phyloP scores from a whole-genome alignment of 2,113 vertebrate genomes.

The Myotis davidii region DNA sequence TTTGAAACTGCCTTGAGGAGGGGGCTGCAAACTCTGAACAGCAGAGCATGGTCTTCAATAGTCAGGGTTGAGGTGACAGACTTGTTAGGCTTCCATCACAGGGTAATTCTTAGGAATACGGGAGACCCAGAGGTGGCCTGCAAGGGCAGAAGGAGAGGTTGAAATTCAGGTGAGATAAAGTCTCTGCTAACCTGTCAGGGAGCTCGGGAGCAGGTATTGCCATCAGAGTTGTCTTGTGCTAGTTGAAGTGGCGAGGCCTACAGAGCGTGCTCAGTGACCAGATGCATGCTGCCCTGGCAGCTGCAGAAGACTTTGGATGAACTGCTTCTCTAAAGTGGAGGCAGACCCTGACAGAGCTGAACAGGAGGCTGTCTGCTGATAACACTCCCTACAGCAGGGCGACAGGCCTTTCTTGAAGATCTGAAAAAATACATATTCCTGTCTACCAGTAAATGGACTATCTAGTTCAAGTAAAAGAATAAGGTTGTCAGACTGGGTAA shows the following conservation, averaged over 20 bases:
- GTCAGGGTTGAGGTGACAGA: neutral
- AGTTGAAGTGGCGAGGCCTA: neutral
- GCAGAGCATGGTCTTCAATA: neutral
- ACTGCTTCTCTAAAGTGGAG: too few relatives aligned
- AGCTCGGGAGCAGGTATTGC: neutral
- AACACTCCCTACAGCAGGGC: neutral
- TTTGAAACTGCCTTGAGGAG: neutral
- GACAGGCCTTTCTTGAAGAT: neutral
- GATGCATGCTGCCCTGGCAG: neutral
- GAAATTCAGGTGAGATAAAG: neutral
- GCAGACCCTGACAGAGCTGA: neutral
- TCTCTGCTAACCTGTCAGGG: neutral
- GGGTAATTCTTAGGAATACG: neutral
- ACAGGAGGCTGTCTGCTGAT: neutral
- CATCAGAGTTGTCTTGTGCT: neutral
- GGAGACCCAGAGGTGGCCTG: neutral
- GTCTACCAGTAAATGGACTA: neutral
- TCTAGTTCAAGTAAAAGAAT: neutral
- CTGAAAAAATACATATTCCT: neutral
- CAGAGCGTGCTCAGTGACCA: neutral
- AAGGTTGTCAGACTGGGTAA: neutral
- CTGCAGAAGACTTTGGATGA: neutral
- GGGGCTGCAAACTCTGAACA: neutral
- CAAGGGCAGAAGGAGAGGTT: neutral
- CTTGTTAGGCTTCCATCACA: neutral